Percentiles rank a stretch among this genome's conserved stretches.
phyloP scores from a whole-genome alignment of 2,113 vertebrate genomes.

The Heloderma charlesbogerti region DNA sequence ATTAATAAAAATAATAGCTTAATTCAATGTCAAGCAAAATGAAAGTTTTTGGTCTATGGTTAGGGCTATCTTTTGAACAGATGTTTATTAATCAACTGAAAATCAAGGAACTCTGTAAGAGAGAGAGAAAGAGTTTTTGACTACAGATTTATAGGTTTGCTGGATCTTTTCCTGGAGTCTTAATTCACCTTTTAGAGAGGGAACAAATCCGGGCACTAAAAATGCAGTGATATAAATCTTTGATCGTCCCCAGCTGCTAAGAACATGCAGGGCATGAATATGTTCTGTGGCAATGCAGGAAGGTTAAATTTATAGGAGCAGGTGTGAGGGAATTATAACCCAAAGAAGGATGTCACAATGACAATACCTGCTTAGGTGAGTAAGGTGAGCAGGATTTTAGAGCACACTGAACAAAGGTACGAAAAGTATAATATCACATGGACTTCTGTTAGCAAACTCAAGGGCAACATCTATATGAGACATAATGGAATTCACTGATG shows the following conservation, averaged over 20 bases:
- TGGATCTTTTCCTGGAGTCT: background rate
- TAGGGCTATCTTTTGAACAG: background rate
- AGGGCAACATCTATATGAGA: rapidly evolving
- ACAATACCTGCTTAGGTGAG: background rate
- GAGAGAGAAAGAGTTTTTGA: background rate
- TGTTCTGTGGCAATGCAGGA: background rate
- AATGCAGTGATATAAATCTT: background rate
- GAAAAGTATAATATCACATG: background rate
- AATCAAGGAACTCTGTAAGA: background rate
- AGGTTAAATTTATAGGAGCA: constrained; percentile 17
- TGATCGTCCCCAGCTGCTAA: background rate
- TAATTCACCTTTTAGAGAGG: constrained; percentile 30
- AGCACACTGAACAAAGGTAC: background rate
- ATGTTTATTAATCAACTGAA: background rate
- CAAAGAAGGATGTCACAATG: background rate
- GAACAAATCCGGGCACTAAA: constrained; percentile 12
- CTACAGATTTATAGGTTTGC: background rate
- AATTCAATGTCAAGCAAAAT: background rate
- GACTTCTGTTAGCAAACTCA: no score
- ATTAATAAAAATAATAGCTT: constrained; percentile 15
- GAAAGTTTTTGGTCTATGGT: background rate
- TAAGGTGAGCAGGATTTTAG: background rate
- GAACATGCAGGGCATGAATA: background rate
- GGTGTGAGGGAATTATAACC: constrained; percentile 12
- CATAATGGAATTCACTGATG: background rate